Conservation (phyloP, 2,797 vertebrate genomes). For the Arctocebus calabarensis region DNA sequence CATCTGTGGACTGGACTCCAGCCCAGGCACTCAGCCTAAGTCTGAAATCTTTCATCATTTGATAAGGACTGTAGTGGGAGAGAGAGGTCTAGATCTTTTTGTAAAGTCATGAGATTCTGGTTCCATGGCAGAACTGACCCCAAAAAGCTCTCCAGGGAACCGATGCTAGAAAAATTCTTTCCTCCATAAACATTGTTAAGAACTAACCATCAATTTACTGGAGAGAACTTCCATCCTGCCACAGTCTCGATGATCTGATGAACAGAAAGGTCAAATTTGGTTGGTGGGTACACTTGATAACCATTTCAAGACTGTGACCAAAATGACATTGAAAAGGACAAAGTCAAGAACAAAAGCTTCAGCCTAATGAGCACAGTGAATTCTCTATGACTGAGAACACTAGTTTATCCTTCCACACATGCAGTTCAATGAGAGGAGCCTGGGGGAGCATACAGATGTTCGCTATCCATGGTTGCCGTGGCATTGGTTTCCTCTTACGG, state of each 20-base stretch:
- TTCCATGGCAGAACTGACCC: background rate
- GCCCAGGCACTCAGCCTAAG: background rate
- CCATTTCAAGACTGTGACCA: background rate
- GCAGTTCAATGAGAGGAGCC: background rate
- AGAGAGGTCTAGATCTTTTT: background rate
- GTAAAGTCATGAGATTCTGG: background rate
- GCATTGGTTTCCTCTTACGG: background rate
- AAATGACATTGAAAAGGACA: background rate
- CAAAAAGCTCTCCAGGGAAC: background rate
- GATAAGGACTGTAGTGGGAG: background rate
- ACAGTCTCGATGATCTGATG: constrained; percentile 7
- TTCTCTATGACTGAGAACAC: background rate
- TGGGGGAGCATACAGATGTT: background rate
- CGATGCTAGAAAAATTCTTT: background rate
- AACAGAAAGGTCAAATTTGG: background rate
- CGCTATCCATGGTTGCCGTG: background rate
- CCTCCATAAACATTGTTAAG: background rate
- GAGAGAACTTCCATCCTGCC: background rate
- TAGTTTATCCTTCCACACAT: background rate
- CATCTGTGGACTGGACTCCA: background rate
- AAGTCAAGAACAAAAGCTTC: background rate
- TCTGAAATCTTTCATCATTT: background rate
- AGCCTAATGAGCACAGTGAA: background rate
- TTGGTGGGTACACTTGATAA: background rate
- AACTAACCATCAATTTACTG: background rate